phyloP scores from a whole-genome alignment of 2,113 vertebrate species.

The Coptodon rendalli region DNA sequence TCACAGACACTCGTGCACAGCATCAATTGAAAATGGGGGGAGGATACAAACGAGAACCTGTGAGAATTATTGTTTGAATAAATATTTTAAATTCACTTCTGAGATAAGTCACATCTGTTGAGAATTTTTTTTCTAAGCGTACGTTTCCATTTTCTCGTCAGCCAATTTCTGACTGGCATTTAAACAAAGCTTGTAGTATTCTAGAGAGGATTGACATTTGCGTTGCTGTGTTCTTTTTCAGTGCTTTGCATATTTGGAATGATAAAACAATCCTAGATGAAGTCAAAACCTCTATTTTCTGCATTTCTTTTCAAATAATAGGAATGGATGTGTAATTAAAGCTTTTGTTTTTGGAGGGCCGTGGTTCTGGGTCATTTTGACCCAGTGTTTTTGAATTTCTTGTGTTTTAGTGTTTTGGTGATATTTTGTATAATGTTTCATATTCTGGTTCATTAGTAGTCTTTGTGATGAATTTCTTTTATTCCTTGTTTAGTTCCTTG shows the following conservation, averaged over 20 bases:
- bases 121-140: not conserved
- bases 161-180: slow-evolving; percentile 42
- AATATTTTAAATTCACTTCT: slow-evolving; percentile 4
- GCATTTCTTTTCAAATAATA: not conserved
- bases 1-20: not conserved
- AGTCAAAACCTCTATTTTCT: not conserved
- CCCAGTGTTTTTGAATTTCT: not conserved
- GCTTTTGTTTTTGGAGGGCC: not conserved
- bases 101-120: slow-evolving; percentile 34
- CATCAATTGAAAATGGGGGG: not conserved
- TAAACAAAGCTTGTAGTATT: slow-evolving; percentile 37
- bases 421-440: not conserved
- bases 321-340: not conserved
- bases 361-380: not conserved
- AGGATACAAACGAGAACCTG: not conserved
- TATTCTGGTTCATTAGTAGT: not conserved
- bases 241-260: slow-evolving; percentile 7
- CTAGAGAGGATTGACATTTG: slow-evolving; percentile 37
- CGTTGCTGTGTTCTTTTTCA: not conserved
- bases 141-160: slow-evolving; percentile 32
- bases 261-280: not conserved
- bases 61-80: slow-evolving; percentile 11
- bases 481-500: not conserved
- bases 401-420: not conserved
- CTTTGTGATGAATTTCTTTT: not conserved